Base-by-base conservation (phyloP, 2,797 vertebrate species). In the Heliangelus exortis region DNA sequence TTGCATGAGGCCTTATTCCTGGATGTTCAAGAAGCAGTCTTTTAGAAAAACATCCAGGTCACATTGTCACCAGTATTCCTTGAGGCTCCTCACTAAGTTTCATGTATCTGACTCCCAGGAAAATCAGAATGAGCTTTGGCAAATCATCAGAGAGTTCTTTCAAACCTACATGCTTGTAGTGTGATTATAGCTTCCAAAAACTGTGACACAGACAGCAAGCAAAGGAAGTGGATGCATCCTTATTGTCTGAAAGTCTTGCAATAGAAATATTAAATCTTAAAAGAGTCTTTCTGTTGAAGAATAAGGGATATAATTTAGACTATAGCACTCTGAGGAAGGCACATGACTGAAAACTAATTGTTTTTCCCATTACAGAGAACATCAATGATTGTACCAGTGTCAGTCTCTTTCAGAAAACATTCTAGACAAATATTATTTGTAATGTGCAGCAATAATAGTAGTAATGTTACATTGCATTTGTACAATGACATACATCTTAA, bases 291-390 rank as follows among this genome's bases (percentile, higher is more conserved):
- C 63, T 2, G 0, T 3, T 57, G 68, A 91, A 80, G 62, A 90
- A 33, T 19, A 41, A 80, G 71, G 62, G 65, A 87, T 94, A 59
- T 91, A 96, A 96, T 95, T 95, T 95, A 72, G 28, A 31, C 50
- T 29, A n/a, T 62, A 88, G 15, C 33, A 29, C 26, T 84, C 61
- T 25, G 34, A 88, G 89, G 51, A 89, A 93, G 61, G 25, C 62
- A 90, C 95, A 95, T 74, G 74, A 68, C 50, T 84, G 74, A 94
- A 95, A 96, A 73, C 73, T 96, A 96, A 92, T 96, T 96, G 93
- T 45, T 93, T 96, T 95, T 92, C 82, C 62, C 41, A 85, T 96
- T 95, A 92, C 15, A 58, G 72, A 96, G 63, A 89, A 63, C 48
- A 85, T 39, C n/a, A 63, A 17, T 85, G 62, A 91, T 92, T 93